These are phyloP conservation scores for Zosterops hypoxanthus DNA, from an alignment of 2,113 vertebrate genomes.

Conservation along the genomic window DNA sequence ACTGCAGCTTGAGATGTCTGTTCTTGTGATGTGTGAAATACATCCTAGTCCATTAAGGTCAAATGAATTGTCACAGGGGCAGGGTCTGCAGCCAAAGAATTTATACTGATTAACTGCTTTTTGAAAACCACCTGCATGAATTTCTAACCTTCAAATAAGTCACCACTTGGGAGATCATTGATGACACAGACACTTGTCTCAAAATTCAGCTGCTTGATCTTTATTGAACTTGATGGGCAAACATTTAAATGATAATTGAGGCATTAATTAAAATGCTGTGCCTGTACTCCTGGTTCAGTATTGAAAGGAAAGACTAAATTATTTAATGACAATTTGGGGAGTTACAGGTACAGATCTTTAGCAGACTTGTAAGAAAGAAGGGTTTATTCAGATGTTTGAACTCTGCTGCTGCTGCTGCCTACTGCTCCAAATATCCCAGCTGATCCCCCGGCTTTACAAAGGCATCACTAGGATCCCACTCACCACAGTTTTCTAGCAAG, in stretches of 20 bases:
- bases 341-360: not conserved
- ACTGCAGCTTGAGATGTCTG: slow-evolving; percentile 40
- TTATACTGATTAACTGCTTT: slow-evolving; percentile 63
- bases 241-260: slow-evolving; percentile 73
- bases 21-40: slow-evolving; percentile 41
- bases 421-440: not conserved
- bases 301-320: slow-evolving; percentile 29
- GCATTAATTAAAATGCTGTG: slow-evolving; percentile 64
- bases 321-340: not conserved
- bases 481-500: not conserved
- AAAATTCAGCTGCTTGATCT: slow-evolving; percentile 67
- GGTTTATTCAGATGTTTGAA: not conserved
- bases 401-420: not conserved
- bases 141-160: slow-evolving; percentile 68
- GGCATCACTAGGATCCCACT: not conserved
- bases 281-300: slow-evolving; percentile 19
- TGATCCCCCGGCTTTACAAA: not conserved
- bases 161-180: slow-evolving; percentile 52
- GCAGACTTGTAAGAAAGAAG: not conserved
- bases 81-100: slow-evolving; percentile 41
- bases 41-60: slow-evolving; percentile 54
- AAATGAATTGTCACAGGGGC: slow-evolving; percentile 30
- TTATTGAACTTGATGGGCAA: slow-evolving; percentile 71
- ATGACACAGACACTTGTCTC: slow-evolving; percentile 58
- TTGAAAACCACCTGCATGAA: slow-evolving; percentile 38